phyloP scores from a whole-genome alignment of 2,888 invertebrate genomes.

The Drosophila picticornis region DNA sequence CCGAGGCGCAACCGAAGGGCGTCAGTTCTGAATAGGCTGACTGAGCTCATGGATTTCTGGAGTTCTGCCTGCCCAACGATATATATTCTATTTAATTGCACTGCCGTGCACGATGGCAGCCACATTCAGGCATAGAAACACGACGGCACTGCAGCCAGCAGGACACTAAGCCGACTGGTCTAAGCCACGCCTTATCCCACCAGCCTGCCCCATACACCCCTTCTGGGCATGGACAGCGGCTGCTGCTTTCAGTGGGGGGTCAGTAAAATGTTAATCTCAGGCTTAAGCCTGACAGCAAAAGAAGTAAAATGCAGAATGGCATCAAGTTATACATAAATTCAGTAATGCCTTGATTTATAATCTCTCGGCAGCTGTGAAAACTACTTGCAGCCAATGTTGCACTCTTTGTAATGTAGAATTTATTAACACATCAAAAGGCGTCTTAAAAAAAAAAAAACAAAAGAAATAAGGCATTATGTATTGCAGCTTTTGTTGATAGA shows the following conservation, averaged over 20 bases:
- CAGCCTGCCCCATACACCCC: neutral
- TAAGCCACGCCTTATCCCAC: neutral
- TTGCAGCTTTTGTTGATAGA: neutral
- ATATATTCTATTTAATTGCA: slow-evolving; percentile 81
- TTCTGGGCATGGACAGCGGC: slow-evolving; percentile 22
- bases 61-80: slow-evolving; percentile 50
- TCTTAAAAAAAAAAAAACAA: neutral
- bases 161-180: slow-evolving; percentile 66
- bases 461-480: neutral
- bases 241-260: slow-evolving; percentile 5
- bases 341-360: slow-evolving; percentile 64
- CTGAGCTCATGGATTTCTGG: neutral
- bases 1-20: slow-evolving; percentile 10
- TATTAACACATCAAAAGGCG: slow-evolving; percentile 7
- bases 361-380: slow-evolving; percentile 25
- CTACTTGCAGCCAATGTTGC: neutral
- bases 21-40: slow-evolving; percentile 12
- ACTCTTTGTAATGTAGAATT: slow-evolving; percentile 10
- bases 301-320: slow-evolving; percentile 41
- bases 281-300: slow-evolving; percentile 58
- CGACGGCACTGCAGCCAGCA: slow-evolving; percentile 25
- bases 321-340: slow-evolving; percentile 13
- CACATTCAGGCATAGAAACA: slow-evolving; percentile 16
- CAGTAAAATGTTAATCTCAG: slow-evolving; percentile 63
- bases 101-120: slow-evolving; percentile 59